Conservation (phyloP, 2,113 vertebrate genomes). For the Neolamprologus variostigma region DNA sequence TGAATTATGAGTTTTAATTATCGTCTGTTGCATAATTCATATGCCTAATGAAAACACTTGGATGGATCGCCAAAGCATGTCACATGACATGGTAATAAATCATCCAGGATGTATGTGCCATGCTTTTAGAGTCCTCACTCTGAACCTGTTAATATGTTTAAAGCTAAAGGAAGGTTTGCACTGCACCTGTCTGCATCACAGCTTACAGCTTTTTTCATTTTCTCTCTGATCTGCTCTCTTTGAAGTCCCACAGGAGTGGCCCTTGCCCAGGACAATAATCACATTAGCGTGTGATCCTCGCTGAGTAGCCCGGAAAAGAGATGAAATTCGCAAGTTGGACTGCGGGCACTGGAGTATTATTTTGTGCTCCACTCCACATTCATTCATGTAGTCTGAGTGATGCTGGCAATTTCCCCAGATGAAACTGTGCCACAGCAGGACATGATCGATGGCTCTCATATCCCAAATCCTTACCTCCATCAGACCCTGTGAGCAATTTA, state of each 20-base stretch:
- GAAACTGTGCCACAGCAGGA: constrained; percentile 47
- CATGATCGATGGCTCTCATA: constrained; percentile 67
- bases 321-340: constrained; percentile 50
- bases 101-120: not conserved
- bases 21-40: not conserved
- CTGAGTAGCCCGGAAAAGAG: constrained; percentile 51
- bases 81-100: not conserved
- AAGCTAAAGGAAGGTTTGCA: not conserved
- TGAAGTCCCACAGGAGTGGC: constrained; percentile 61
- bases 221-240: constrained; percentile 53
- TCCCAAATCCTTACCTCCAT: constrained; percentile 49
- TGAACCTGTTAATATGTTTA: constrained; percentile 23
- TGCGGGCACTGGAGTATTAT: constrained; percentile 51
- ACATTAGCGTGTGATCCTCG: constrained; percentile 67
- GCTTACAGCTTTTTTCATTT: constrained; percentile 8
- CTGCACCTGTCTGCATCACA: constrained; percentile 40
- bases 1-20: not conserved
- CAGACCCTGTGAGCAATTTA: constrained; percentile 47
- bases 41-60: not conserved
- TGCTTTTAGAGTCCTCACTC: not conserved
- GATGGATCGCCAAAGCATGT: not conserved
- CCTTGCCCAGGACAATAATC: constrained; percentile 64
- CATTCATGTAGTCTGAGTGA: constrained; percentile 60
- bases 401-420: constrained; percentile 66
- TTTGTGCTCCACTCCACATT: constrained; percentile 36